Conservation (phyloP, 2,888 invertebrate genomes). For the Mythimna pallens region DNA sequence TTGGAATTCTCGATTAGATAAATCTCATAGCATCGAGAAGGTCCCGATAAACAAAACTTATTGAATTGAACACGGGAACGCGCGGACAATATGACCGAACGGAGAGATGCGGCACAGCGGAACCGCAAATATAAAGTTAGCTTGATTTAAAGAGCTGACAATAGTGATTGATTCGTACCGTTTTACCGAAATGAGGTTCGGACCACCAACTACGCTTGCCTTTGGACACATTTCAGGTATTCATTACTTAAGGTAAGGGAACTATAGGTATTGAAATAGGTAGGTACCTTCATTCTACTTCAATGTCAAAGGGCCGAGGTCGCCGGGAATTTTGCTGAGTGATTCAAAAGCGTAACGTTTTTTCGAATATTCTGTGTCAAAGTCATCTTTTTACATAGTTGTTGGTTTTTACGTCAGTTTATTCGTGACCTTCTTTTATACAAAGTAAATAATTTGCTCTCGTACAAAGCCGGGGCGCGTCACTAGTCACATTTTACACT, state of each 20-base stretch:
- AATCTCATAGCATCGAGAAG: slow-evolving; percentile 58
- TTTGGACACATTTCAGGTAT: slow-evolving; percentile 37
- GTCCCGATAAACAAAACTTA: slow-evolving; percentile 64
- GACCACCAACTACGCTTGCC: slow-evolving; percentile 2
- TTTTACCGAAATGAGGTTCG: slow-evolving; percentile 28
- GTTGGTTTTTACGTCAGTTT: no score
- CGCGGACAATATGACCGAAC: slow-evolving; percentile 55
- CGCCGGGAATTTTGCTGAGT: not conserved
- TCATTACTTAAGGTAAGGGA: slow-evolving; percentile 32
- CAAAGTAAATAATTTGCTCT: no score
- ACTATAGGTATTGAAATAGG: slow-evolving; percentile 1
- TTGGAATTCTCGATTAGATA: slow-evolving; percentile 64
- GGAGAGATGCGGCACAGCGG: slow-evolving; percentile 52
- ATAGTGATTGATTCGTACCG: slow-evolving; percentile 56
- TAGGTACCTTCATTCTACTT: slow-evolving; percentile 3
- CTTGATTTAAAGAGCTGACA: slow-evolving; percentile 62
- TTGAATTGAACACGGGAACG: slow-evolving; percentile 60
- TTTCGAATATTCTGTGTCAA: not conserved
- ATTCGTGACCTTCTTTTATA: no score
- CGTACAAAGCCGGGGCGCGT: no score
- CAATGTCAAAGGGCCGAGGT: slow-evolving; percentile 7
- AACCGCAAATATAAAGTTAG: slow-evolving; percentile 60
- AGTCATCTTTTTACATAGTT: not conserved
- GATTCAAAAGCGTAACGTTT: slow-evolving; percentile 1
- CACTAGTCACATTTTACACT: no score